These are phyloP conservation scores for Anthophora plumipes DNA, from an alignment of 2,888 invertebrate genomes.

Conservation along the genomic window DNA sequence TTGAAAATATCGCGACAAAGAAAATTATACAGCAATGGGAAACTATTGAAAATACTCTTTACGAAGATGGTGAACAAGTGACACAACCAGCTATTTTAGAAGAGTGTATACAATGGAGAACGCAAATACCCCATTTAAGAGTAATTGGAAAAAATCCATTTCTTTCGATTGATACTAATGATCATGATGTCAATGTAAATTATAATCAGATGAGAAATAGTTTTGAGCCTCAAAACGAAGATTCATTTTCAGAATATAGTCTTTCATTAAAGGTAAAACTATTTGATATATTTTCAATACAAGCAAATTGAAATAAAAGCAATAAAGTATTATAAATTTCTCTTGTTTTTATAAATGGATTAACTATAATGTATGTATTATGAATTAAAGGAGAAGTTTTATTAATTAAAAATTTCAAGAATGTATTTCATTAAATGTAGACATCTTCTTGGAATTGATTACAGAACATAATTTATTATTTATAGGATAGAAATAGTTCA, in stretches of 20 bases:
- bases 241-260: conserved; percentile 53
- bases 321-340: neutral
- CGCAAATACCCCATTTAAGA: conserved; percentile 79
- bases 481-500: conserved; percentile 66
- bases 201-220: conserved; percentile 19
- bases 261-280: conserved; percentile 51
- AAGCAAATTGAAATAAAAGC: neutral
- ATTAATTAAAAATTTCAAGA: too few species aligned
- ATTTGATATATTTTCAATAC: neutral
- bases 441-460: neutral
- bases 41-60: conserved; percentile 77
- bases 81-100: conserved; percentile 68
- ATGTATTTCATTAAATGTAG: too few species aligned
- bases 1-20: conserved; percentile 75
- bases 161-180: neutral
- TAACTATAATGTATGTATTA: neutral
- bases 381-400: neutral
- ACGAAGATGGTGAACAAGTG: conserved; percentile 74
- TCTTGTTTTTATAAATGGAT: neutral
- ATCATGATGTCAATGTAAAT: conserved; percentile 5
- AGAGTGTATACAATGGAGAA: conserved; percentile 81
- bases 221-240: conserved; percentile 44
- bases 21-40: conserved; percentile 79
- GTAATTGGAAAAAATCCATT: conserved; percentile 63
- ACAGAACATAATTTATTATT: conserved; percentile 23